A percentile compares a stretch with the other conserved stretches of the same genome.
Evolutionary conservation across 2,888 invertebrate genomes (phyloP).

Genomic region (Trissoscelio sp.): DNA sequence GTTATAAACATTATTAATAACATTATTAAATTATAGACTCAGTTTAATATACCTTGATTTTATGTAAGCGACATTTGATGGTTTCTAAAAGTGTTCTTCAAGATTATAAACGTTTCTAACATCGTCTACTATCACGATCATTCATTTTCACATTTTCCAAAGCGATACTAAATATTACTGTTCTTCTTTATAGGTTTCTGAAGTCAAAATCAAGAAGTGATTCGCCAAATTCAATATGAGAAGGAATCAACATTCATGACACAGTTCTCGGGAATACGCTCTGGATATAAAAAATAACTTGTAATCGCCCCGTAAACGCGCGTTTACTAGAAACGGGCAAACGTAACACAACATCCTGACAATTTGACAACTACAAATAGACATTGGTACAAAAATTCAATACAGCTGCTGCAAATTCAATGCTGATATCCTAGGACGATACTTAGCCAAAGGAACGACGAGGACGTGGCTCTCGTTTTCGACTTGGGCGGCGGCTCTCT

Average conservation of each 20-base stretch:
- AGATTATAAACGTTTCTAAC: too few species aligned
- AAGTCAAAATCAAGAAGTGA: too few species aligned
- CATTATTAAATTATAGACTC: too few species aligned
- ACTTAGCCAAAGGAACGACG: slow-evolving; percentile 76
- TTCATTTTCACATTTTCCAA: too few species aligned
- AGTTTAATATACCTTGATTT: too few species aligned
- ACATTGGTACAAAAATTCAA: slow-evolving; percentile 83
- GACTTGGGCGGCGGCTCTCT: slow-evolving; percentile 62
- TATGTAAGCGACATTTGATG: too few species aligned
- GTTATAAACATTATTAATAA: too few species aligned
- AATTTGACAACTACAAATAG: slow-evolving; percentile 81
- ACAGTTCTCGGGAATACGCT: slow-evolving; percentile 72
- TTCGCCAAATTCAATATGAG: too few species aligned
- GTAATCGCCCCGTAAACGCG: slow-evolving; percentile 57
- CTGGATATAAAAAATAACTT: slow-evolving; percentile 65
- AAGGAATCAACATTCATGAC: slow-evolving; percentile 54
- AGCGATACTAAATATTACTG: too few species aligned
- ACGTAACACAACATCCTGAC: slow-evolving; percentile 72
- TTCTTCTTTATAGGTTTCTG: too few species aligned
- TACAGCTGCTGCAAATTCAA: slow-evolving; percentile 80
- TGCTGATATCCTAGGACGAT: slow-evolving; percentile 79
- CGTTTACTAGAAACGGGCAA: slow-evolving; percentile 60
- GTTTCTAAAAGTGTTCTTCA: too few species aligned
- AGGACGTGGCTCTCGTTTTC: slow-evolving; percentile 73
- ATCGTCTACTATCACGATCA: too few species aligned